phyloP scores from a whole-genome alignment of 2,888 invertebrate species.

The Therioaphis trifolii region DNA sequence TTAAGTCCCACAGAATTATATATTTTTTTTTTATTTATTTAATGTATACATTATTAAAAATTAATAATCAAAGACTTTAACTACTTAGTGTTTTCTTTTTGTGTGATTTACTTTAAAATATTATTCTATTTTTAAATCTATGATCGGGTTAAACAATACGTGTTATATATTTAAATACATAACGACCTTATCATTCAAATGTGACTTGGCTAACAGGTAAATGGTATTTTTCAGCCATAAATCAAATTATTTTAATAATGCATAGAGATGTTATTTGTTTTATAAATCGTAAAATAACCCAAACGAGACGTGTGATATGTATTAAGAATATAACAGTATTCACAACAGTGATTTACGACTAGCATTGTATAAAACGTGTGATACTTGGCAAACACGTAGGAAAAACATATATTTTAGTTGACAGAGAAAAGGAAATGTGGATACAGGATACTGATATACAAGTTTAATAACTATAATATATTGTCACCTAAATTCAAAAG shows the following conservation, averaged over 20 bases:
- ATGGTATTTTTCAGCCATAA: no score
- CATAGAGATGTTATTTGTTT: not conserved
- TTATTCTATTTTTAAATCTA: no score
- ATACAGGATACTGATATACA: not conserved
- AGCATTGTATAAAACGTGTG: not conserved
- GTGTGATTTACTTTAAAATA: no score
- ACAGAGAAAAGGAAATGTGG: not conserved
- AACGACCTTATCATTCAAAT: no score
- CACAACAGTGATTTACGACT: conserved; percentile 17
- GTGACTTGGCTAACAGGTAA: no score
- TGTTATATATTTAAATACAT: no score
- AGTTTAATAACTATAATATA: conserved; percentile 12
- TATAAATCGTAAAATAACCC: not conserved
- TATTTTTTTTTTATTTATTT: no score
- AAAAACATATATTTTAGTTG: conserved; percentile 22
- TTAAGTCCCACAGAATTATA: no score
- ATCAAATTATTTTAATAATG: not conserved
- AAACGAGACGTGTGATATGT: not conserved
- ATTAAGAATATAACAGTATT: not conserved
- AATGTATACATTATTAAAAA: no score
- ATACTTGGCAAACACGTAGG: conserved; percentile 10
- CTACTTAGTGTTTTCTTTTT: no score
- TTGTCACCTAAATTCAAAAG: not conserved
- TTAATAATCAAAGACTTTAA: no score
- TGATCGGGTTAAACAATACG: no score